Evolutionary conservation across 2,797 vertebrate genomes (phyloP), one percentile per base, ranked within the genome.

Genomic region (Hyperoplus immaculatus): DNA sequence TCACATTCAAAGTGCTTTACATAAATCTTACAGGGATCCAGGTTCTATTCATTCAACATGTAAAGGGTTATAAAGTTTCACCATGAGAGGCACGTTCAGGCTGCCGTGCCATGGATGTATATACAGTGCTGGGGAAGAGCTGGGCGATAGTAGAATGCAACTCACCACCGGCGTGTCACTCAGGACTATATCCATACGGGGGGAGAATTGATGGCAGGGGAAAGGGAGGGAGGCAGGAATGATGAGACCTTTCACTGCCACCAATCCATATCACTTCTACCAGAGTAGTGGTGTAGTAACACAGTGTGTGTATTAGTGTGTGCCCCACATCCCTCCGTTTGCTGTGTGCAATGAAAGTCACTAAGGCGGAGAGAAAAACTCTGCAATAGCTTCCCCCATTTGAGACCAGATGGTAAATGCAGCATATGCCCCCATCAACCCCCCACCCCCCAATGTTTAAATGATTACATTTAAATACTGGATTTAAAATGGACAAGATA

Each of bases 161-260:
- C 82, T 87, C 81, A 65, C 87, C 69, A 45, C 29, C 29, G 29
- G 29, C 81, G 61, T 93, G 93, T 92, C 92, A 91, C 78, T 93
- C 89, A 92, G 78, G 73, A 84, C 81, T 76, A 83, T 65, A 85
- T 84, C 83, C 87, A 75, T 69, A 83, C 83, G 41, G 78, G 72
- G 78, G 72, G 80, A 18, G 85, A 90, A 95, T 86, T 92, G 89
- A 95, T 93, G 91, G 90, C 70, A 16, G 74, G 75, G 72, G 75
- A 70, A 75, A 65, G 54, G 29, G 68, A 73, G 83, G 81, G 56
- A 91, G 85, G 83, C 75, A 87, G 77, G 75, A 87, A 92, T 86
- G 92, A 95, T 92, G 84, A 91, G 92, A 87, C 79, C 83, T 89
- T 93, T 92, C 88, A 87, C 78, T 66, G 69, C 81, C 70, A 89